These are phyloP conservation scores for Eremophila alpestris DNA, from an alignment of 2,797 vertebrate species.

Conservation along the genomic window DNA sequence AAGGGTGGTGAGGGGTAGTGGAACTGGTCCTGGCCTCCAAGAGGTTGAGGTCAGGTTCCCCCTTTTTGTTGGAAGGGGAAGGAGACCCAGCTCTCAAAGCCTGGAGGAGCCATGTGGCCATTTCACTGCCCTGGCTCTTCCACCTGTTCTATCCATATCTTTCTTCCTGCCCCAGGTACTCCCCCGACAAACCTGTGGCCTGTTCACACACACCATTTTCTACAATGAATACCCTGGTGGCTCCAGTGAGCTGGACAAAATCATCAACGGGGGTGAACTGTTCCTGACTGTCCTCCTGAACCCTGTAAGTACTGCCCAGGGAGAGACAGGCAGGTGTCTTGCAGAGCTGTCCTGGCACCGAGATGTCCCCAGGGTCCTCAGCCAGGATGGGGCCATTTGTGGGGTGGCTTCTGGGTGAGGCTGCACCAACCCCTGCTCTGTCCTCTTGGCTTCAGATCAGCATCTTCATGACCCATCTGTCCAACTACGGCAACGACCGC, in stretches of 20 bases:
- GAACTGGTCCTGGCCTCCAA: not conserved
- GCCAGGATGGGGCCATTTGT: not conserved
- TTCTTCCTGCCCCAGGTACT: slow-evolving; percentile 82
- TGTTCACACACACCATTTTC: slow-evolving; percentile 99
- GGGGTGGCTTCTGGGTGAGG: not conserved
- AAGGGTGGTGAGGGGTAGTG: not conserved
- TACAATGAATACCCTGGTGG: slow-evolving; percentile 97
- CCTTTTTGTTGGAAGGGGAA: not conserved
- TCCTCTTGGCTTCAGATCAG: slow-evolving; percentile 83
- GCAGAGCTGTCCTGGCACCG: not conserved
- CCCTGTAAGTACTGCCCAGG: slow-evolving; percentile 82
- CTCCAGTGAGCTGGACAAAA: slow-evolving; percentile 94
- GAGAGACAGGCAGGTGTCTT: accelerated
- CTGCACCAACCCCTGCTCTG: not conserved
- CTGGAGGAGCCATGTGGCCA: not conserved
- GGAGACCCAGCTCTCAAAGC: not conserved
- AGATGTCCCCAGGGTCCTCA: accelerated
- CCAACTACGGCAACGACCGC: slow-evolving; percentile 97
- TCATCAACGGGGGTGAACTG: slow-evolving; percentile 97
- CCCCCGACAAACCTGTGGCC: slow-evolving; percentile 94
- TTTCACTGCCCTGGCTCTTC: not conserved
- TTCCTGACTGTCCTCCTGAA: slow-evolving; percentile 97
- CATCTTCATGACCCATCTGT: slow-evolving; percentile 99
- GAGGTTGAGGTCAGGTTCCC: not conserved
- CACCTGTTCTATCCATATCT: not conserved